These are phyloP conservation scores for Agrilus planipennis DNA, from an alignment of 1,140 invertebrate genomes.

Conservation along the genomic window DNA sequence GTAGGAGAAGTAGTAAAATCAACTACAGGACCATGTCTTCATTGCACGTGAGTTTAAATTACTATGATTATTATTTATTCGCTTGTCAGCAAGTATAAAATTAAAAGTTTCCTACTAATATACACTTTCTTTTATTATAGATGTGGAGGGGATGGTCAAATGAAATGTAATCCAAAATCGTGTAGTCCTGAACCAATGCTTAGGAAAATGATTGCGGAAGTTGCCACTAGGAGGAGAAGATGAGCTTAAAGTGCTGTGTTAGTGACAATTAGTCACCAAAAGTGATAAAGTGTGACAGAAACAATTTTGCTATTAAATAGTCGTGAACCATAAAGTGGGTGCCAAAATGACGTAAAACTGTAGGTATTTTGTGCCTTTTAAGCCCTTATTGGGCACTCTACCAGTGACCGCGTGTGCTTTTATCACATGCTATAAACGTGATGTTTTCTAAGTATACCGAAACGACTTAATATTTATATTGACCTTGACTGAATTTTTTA, in stretches of 20 bases:
- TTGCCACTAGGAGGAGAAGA: conserved; percentile 58
- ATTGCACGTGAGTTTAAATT: conserved; percentile 91
- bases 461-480: conserved; percentile 17
- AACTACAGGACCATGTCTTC: conserved; percentile 79
- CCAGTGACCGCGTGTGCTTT: conserved; percentile 3
- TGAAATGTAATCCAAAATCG: conserved; percentile 82
- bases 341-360: conserved; percentile 31
- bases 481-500: conserved; percentile 27
- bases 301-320: conserved; percentile 27
- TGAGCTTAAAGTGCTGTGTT: conserved; percentile 38
- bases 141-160: conserved; percentile 78
- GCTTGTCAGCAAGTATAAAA: neutral
- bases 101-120: conserved; percentile 1
- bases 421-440: conserved; percentile 11
- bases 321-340: conserved; percentile 25
- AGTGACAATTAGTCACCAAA: conserved; percentile 28
- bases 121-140: conserved; percentile 41
- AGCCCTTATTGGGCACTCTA: conserved; percentile 9
- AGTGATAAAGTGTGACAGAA: conserved; percentile 20
- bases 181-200: conserved; percentile 81
- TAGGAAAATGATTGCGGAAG: conserved; percentile 73
- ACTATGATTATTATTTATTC: neutral
- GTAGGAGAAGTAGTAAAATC: conserved; percentile 71
- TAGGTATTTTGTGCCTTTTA: conserved; percentile 31
- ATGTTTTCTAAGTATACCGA: conserved; percentile 21